Conservation (phyloP, 1,140 invertebrate species). For the Prorops nasuta region DNA sequence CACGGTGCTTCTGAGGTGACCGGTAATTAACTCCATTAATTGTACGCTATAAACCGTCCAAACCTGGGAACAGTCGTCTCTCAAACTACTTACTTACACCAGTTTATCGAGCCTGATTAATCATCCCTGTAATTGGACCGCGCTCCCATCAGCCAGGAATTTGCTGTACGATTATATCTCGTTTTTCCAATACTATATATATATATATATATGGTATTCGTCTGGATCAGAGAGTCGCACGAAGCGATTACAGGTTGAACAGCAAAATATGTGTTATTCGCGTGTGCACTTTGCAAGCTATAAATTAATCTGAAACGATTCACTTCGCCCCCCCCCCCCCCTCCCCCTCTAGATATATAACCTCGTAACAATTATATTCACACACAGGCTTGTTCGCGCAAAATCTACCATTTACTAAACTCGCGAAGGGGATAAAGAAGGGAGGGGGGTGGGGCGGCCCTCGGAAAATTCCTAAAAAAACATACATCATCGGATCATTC, state of each 20-base stretch:
- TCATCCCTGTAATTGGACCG: too few relatives aligned
- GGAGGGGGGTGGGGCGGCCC: conserved; percentile 4
- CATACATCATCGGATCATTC: too few relatives aligned
- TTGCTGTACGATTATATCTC: too few relatives aligned
- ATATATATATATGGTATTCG: too few relatives aligned
- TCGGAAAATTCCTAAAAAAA: too few relatives aligned
- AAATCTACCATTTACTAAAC: conserved; percentile 36
- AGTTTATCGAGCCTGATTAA: too few relatives aligned
- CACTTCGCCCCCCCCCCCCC: conserved; percentile 22
- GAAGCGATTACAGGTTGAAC: too few relatives aligned
- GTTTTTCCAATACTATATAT: too few relatives aligned
- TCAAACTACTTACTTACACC: too few relatives aligned
- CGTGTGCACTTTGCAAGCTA: conserved; percentile 30
- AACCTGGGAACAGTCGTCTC: conserved; percentile 4
- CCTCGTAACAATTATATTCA: conserved; percentile 44
- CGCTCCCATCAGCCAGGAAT: too few relatives aligned
- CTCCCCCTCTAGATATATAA: conserved; percentile 41
- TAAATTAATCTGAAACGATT: conserved; percentile 41
- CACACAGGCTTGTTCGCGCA: conserved; percentile 28
- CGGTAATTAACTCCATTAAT: not conserved
- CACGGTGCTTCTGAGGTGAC: not conserved
- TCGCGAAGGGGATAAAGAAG: conserved; percentile 22
- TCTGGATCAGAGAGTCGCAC: too few relatives aligned
- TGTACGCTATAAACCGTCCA: not conserved
- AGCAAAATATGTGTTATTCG: too few relatives aligned